Evolutionary conservation across 2,113 vertebrate genomes (phyloP), one percentile per base, ranked within the genome.

Genomic region (Orthochromis indermauri): DNA sequence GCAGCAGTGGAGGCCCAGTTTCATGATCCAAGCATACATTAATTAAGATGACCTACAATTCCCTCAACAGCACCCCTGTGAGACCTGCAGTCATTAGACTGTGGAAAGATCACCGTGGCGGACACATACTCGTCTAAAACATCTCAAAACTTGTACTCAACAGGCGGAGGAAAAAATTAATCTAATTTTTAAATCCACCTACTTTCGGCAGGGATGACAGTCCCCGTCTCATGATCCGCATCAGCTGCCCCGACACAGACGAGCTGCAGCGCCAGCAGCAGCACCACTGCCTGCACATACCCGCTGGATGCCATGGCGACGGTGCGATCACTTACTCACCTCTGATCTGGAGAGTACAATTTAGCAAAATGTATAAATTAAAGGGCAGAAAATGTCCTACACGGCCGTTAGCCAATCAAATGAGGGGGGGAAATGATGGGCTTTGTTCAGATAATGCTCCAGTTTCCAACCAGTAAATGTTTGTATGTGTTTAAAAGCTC

Each of bases 201-300:
- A 99, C 98, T 99, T 94, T 99, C 98, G 3, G 98, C 97, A 21
- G 98, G 98, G 82, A 99, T 97, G 81, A 96, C 96, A 8, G 96
- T 98, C 80, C 98, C 98, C 0, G 97, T 51, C 53, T 98, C 96
- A 89, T 96, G 95, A 47, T 94, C 94, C 24, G 97, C 96, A 21
- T 92, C 90, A 7, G 90, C 87, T 10, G 95, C 94, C 53, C 95
- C 94, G 3, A 84, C 8, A 57, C 95, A 92, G 12, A 97, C 83
- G 2, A 97, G 90, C 86, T 96, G 96, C 10, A 94, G 42, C 86
- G 94, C 84, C 54, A 97, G 66, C 4, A 97, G 81, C 10, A 97
- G 86, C 91, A 95, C 89, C 88, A 94, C 85, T 83, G 93, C 86
- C 80, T 94, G 94, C 81, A 91, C 12, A 80, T 54, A 93, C 3